A percentile compares a stretch with the other conserved stretches of the same genome.
phyloP scores from a whole-genome alignment of 1,140 invertebrate species.

The Magallana gigas region DNA sequence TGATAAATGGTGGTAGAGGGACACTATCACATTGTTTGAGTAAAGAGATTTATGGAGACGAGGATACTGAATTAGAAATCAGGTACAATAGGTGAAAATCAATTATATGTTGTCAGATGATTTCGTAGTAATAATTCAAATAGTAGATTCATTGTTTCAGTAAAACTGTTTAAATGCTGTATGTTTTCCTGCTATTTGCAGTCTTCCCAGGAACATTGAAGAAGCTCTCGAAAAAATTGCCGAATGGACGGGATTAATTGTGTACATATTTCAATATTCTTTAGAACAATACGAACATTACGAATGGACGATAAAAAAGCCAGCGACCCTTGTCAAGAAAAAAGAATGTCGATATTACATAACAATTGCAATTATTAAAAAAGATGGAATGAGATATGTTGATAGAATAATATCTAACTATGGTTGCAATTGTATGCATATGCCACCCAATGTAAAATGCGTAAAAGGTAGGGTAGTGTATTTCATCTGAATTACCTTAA shows the following conservation, averaged over 20 bases:
- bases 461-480: background rate
- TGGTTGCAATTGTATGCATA: slow-evolving; percentile 30
- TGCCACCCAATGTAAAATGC: background rate
- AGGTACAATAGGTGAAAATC: background rate
- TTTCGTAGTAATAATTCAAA: background rate
- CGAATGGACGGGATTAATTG: background rate
- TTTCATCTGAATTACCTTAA: background rate
- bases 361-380: background rate
- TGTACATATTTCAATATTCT: background rate
- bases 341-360: slow-evolving; percentile 19
- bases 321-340: background rate
- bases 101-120: background rate
- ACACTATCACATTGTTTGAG: background rate
- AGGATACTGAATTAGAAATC: background rate
- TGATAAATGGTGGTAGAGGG: background rate
- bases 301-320: background rate
- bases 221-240: background rate
- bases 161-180: background rate
- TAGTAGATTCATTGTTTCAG: background rate
- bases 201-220: background rate
- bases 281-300: background rate
- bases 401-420: background rate
- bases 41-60: background rate
- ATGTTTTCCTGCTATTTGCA: background rate
- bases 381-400: background rate